A percentile compares a stretch with the other conserved stretches of the same genome.
phyloP scores from a whole-genome alignment of 2,113 vertebrate genomes.

The Zapus hudsonius region DNA sequence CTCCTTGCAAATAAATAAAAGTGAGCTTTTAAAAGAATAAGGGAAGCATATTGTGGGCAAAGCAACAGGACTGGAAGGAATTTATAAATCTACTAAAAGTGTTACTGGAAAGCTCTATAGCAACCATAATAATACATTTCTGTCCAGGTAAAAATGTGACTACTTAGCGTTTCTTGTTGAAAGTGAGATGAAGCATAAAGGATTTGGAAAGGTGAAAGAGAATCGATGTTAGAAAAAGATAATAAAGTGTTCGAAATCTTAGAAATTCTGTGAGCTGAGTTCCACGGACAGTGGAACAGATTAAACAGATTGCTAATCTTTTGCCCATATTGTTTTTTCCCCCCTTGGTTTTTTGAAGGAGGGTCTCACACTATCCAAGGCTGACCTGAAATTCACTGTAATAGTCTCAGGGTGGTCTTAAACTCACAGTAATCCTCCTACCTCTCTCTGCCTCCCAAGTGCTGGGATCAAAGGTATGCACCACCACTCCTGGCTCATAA shows the following conservation, averaged over 20 bases:
- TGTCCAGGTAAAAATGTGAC: background rate
- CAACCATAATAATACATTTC: background rate
- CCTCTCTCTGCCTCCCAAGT: no score
- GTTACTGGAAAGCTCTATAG: background rate
- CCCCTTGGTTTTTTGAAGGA: background rate
- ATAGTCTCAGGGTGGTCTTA: background rate
- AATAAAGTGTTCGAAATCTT: background rate
- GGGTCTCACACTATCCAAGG: background rate
- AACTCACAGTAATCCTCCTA: no score
- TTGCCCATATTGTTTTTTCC: background rate
- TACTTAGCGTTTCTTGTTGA: conserved; percentile 31
- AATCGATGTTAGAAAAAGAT: background rate
- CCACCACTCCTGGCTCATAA: no score
- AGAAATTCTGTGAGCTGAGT: background rate
- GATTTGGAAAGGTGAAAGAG: conserved; percentile 25
- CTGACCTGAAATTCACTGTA: background rate
- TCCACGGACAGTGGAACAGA: background rate
- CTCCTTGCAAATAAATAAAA: no score
- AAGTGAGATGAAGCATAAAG: background rate
- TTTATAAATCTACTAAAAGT: background rate
- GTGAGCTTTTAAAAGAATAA: no score
- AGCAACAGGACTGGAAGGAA: conserved; percentile 16
- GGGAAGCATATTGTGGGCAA: background rate
- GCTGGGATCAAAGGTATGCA: no score
- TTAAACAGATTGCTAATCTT: conserved; percentile 11